Percentiles rank a stretch among this genome's conserved stretches.
Evolutionary conservation across 2,888 invertebrate genomes (phyloP).

Genomic region (Callyntrura guangdongensis): DNA sequence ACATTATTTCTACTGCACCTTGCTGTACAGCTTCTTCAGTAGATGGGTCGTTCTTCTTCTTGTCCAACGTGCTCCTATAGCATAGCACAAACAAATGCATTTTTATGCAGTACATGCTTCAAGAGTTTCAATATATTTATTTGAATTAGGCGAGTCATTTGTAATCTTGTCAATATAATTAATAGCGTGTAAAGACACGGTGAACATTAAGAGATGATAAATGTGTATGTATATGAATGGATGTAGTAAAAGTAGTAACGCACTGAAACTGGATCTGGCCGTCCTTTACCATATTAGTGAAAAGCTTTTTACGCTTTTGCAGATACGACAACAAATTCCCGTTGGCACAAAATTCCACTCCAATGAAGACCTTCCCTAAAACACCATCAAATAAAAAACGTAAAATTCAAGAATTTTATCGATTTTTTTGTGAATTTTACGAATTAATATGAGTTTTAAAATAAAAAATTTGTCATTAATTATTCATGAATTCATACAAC

Average conservation of each 20-base stretch:
- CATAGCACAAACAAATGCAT: background rate
- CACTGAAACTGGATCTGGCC: slow-evolving; percentile 65
- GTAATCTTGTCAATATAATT: slow-evolving; percentile 35
- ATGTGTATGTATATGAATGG: background rate
- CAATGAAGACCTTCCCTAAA: slow-evolving; percentile 73
- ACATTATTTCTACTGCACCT: background rate
- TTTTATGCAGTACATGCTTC: background rate
- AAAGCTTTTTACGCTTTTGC: slow-evolving; percentile 72
- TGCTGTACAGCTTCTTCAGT: background rate
- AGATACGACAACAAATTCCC: slow-evolving; percentile 70
- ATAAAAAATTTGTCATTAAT: slow-evolving; percentile 2
- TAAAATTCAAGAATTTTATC: background rate
- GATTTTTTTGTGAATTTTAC: background rate
- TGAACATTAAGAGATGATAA: slow-evolving; percentile 24
- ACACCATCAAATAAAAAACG: background rate
- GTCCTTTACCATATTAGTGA: slow-evolving; percentile 61
- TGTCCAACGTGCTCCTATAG: background rate
- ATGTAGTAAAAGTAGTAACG: slow-evolving; percentile 7
- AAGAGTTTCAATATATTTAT: slow-evolving; percentile 38
- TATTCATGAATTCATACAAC: no score
- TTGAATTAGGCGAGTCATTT: slow-evolving; percentile 15
- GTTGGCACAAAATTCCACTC: slow-evolving; percentile 74
- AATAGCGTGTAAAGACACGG: background rate
- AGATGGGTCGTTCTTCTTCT: background rate
- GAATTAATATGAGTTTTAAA: background rate